Conservation (phyloP, 2,888 invertebrate species). For the Phania funesta region DNA sequence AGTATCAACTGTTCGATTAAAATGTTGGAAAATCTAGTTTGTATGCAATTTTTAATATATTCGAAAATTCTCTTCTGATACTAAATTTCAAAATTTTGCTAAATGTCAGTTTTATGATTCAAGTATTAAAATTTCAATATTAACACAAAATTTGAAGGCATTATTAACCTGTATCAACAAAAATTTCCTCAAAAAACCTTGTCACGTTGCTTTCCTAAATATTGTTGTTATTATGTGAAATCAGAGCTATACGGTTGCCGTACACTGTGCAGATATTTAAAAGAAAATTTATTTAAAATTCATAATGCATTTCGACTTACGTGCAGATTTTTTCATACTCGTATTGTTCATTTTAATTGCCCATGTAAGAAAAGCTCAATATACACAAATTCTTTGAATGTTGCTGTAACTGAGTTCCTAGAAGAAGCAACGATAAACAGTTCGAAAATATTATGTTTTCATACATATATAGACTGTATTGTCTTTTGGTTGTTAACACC, state of each 20-base stretch:
- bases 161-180: too few relatives aligned
- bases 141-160: too few relatives aligned
- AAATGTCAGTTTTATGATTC: too few relatives aligned
- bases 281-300: constrained; percentile 10
- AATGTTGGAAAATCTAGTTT: too few relatives aligned
- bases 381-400: constrained; percentile 25
- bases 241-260: not conserved
- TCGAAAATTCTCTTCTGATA: too few relatives aligned
- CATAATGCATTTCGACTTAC: constrained; percentile 28
- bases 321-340: constrained; percentile 40
- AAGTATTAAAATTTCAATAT: too few relatives aligned
- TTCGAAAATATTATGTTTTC: not conserved
- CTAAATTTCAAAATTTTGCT: too few relatives aligned
- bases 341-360: constrained; percentile 26
- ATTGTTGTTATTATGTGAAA: too few relatives aligned
- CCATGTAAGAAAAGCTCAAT: constrained; percentile 33
- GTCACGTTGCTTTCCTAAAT: too few relatives aligned
- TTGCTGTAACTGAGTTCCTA: constrained; percentile 46
- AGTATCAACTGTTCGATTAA: too few relatives aligned
- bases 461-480: constrained; percentile 20
- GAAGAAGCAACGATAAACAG: constrained; percentile 18
- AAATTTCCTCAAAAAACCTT: too few relatives aligned
- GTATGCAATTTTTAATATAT: too few relatives aligned
- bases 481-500: constrained; percentile 30
- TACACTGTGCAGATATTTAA: not conserved